Base-by-base conservation (phyloP, 2,888 invertebrate species). In the Aporophyla nigra region DNA sequence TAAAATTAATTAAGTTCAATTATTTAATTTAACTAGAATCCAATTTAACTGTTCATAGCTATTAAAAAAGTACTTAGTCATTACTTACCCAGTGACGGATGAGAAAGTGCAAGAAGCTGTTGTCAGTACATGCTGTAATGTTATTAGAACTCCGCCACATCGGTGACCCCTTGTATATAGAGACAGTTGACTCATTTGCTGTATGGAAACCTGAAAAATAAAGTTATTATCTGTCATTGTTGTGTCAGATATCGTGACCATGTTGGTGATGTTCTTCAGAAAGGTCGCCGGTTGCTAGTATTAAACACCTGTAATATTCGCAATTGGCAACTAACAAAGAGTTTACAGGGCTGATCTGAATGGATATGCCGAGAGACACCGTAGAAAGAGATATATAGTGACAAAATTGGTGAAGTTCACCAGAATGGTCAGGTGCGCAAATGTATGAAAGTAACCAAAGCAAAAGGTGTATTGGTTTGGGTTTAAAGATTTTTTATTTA, bases 121-220 rank as follows among this genome's bases (percentile, higher is more conserved):
- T 3, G 92, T 91, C 49, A 92, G 51, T 0, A 88, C 88, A 66
- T 89, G 89, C 33, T 86, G 88, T 0, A 87, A 70, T 0, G 91
- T 88, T 56, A 92, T 80, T 67, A 91, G 59, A 7, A 89, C 91
- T 0, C 92, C 92, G 12, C 92, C 91, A 69, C 92, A 92, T 33
- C 43, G 67, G 76, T 92, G 92, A 3, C 90, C 90, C 40, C 84
- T 82, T 0, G 83, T 73, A 2, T 0, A 6, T 12, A 16, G 63
- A 46, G 0, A 0, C 10, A 83, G 24, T 24, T 46, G 33, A 7
- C 74, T 66, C 1, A 86, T 3, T 40, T 72, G 75, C 73, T 91
- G 91, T 1, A 91, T 51, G 9, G 91, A 91, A 58, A 87, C 86
- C 91, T 91, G 72, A 0, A 72, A 77, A 1, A 51, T 40, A 71